phyloP scores from a whole-genome alignment of 2,797 vertebrate genomes.

The Leptatherina wallacei region DNA sequence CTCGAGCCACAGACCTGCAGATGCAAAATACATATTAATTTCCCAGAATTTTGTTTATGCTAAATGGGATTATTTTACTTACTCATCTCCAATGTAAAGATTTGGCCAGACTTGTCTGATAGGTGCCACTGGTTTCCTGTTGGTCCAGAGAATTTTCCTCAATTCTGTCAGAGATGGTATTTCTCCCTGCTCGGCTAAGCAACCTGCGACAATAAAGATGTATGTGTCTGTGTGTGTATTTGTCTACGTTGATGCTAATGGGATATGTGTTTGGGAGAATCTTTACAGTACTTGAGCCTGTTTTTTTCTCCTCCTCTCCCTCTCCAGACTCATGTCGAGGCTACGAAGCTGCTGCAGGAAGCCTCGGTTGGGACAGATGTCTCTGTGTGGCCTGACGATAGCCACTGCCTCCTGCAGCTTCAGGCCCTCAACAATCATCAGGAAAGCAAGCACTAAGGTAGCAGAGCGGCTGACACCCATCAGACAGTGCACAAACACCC shows the following conservation, averaged over 20 bases:
- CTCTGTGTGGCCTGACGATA: slow-evolving; percentile 84
- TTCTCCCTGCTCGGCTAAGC: slow-evolving; percentile 38
- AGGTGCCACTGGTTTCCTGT: slow-evolving; percentile 65
- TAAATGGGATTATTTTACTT: slow-evolving; percentile 29
- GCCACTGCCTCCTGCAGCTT: slow-evolving; percentile 85
- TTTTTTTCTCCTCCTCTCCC: slow-evolving; percentile 71
- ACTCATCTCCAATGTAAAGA: slow-evolving; percentile 81
- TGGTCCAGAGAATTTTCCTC: slow-evolving; percentile 81
- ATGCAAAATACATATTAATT: slow-evolving; percentile 19
- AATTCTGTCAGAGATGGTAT: slow-evolving; percentile 83
- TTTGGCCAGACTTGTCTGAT: slow-evolving; percentile 90
- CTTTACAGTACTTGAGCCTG: slow-evolving; percentile 71
- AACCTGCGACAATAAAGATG: slow-evolving; percentile 46
- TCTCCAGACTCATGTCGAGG: slow-evolving; percentile 78
- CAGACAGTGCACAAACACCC: slow-evolving; percentile 92
- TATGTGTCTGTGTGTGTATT: slow-evolving; percentile 26
- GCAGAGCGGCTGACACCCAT: slow-evolving; percentile 94
- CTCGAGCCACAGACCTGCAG: slow-evolving; percentile 79
- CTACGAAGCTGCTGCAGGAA: slow-evolving; percentile 88
- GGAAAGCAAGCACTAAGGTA: slow-evolving; percentile 89
- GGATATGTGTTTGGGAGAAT: slow-evolving; percentile 16
- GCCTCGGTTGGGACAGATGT: slow-evolving; percentile 90
- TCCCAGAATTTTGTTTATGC: slow-evolving; percentile 33
- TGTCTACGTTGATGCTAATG: slow-evolving; percentile 5
- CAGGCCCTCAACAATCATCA: slow-evolving; percentile 91